Percentiles rank a stretch among this genome's conserved stretches.
These are phyloP conservation scores for Telmatherina bonti DNA, from an alignment of 2,797 vertebrate genomes.

Conservation along the genomic window DNA sequence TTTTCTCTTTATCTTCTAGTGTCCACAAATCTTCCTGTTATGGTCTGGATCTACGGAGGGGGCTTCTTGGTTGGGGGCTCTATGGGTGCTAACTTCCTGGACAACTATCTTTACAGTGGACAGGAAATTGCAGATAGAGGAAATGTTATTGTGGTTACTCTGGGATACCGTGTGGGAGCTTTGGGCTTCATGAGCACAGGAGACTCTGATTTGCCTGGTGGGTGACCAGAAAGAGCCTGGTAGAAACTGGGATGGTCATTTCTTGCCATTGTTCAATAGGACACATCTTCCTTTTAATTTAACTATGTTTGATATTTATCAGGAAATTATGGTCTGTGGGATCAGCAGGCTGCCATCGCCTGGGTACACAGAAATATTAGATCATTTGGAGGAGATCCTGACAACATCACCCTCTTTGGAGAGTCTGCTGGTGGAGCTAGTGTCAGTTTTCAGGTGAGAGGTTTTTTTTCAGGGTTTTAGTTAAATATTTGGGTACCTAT, in stretches of 20 bases:
- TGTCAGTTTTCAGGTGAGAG: slow-evolving; percentile 90
- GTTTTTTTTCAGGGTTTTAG: background rate
- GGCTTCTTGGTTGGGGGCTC: slow-evolving; percentile 86
- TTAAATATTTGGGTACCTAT: background rate
- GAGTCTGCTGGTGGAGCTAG: slow-evolving; percentile 92
- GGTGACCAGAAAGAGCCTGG: background rate
- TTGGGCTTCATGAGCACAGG: slow-evolving; percentile 96
- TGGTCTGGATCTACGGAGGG: slow-evolving; percentile 93
- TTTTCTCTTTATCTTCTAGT: slow-evolving; percentile 73
- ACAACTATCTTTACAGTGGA: slow-evolving; percentile 90
- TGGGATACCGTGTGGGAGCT: slow-evolving; percentile 91
- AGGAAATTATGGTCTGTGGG: slow-evolving; percentile 96
- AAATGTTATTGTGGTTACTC: slow-evolving; percentile 92
- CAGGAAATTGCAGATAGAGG: slow-evolving; percentile 90
- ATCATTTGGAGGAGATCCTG: slow-evolving; percentile 91
- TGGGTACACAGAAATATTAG: slow-evolving; percentile 97
- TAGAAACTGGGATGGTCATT: background rate
- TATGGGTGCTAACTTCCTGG: slow-evolving; percentile 87
- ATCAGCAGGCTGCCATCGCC: slow-evolving; percentile 94
- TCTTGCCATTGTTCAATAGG: background rate
- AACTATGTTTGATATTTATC: background rate
- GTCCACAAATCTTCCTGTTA: slow-evolving; percentile 89
- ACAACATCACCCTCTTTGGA: slow-evolving; percentile 94
- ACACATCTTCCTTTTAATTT: background rate
- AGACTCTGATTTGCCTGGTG: slow-evolving; percentile 88